These are phyloP conservation scores for Neosalanx taihuensis DNA, from an alignment of 2,797 vertebrate species.

Conservation along the genomic window DNA sequence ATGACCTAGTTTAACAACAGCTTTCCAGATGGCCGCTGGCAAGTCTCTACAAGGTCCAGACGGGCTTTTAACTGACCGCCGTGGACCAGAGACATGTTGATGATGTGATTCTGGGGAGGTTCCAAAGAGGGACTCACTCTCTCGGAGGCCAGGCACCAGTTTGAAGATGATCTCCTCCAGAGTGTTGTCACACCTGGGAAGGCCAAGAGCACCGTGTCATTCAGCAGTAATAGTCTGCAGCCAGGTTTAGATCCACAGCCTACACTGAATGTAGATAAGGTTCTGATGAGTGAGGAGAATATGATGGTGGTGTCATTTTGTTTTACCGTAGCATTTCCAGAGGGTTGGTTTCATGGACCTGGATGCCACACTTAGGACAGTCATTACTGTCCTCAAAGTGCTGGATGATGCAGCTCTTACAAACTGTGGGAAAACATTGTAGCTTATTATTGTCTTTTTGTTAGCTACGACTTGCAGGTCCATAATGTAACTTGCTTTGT, in stretches of 20 bases:
- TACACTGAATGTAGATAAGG: not conserved
- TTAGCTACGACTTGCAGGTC: no score
- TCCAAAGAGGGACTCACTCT: slow-evolving; percentile 79
- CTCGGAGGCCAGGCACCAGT: slow-evolving; percentile 93
- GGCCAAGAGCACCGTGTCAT: not conserved
- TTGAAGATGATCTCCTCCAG: slow-evolving; percentile 99
- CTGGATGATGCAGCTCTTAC: slow-evolving; percentile 98
- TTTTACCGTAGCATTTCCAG: slow-evolving; percentile 96
- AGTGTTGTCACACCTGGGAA: slow-evolving; percentile 91
- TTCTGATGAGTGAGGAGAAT: not conserved
- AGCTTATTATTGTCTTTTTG: not conserved
- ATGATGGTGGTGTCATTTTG: not conserved
- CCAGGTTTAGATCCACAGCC: no score
- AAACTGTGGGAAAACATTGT: slow-evolving; percentile 73
- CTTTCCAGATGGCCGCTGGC: not conserved
- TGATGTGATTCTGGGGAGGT: not conserved
- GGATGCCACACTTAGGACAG: slow-evolving; percentile 96
- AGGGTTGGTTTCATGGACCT: slow-evolving; percentile 98
- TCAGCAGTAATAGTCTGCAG: no score
- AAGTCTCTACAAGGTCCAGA: no score
- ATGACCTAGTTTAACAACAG: not conserved
- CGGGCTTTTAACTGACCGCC: not conserved
- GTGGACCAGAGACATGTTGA: not conserved
- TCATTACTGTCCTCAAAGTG: slow-evolving; percentile 99
- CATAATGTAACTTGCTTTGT: no score